Percentiles rank a stretch among this genome's conserved stretches.
These are phyloP conservation scores for Anorthoa munda DNA, from an alignment of 2,888 invertebrate genomes.

Conservation along the genomic window DNA sequence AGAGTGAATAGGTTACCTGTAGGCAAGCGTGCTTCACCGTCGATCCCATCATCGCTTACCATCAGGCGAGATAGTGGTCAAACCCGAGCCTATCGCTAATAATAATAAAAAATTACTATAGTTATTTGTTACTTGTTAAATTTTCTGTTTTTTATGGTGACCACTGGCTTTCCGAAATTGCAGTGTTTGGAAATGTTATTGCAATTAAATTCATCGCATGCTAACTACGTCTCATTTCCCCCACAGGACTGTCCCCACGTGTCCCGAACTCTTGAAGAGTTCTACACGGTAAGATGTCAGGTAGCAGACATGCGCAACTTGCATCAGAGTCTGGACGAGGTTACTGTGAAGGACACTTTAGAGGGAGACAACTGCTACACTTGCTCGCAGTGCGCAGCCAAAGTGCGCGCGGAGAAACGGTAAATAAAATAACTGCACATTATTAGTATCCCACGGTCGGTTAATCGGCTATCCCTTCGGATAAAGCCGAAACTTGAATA, in stretches of 20 bases:
- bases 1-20: too few species aligned
- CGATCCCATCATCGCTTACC: too few species aligned
- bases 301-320: constrained; percentile 99
- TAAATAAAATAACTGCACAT: constrained; percentile 70
- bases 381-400: constrained; percentile 98
- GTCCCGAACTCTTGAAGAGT: constrained; percentile 98
- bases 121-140: too few species aligned
- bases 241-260: constrained; percentile 97
- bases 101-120: too few species aligned
- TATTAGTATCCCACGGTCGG: not conserved
- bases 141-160: too few species aligned
- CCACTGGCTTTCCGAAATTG: too few species aligned
- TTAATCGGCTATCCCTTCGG: too few species aligned
- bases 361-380: constrained; percentile 99
- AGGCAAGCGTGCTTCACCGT: too few species aligned
- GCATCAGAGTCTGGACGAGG: constrained; percentile 98
- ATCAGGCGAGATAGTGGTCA: too few species aligned
- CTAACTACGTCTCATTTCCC: not conserved
- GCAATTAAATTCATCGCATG: not conserved
- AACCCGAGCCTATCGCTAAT: too few species aligned
- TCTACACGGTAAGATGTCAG: constrained; percentile 98
- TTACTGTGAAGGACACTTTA: constrained; percentile 98
- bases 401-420: constrained; percentile 98
- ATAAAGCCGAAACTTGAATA: too few species aligned
- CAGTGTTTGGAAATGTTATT: too few species aligned